These are phyloP conservation scores for Lissocephala sabroskyi DNA, from an alignment of 2,888 invertebrate species.

Conservation along the genomic window DNA sequence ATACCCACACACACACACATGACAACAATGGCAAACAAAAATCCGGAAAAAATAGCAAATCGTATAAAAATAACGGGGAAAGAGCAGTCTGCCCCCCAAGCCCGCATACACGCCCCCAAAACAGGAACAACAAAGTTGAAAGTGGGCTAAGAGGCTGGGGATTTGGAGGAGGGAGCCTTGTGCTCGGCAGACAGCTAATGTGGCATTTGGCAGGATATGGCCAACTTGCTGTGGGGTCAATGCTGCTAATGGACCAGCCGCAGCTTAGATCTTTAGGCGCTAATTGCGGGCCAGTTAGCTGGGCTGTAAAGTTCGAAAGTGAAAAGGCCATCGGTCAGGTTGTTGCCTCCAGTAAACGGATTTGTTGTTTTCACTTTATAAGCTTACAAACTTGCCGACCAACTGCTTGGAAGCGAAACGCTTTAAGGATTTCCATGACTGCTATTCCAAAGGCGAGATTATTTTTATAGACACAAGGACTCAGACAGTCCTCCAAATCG, in stretches of 20 bases:
- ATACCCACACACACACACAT: constrained; percentile 2
- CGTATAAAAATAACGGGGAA: constrained; percentile 42
- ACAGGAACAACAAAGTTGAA: background rate
- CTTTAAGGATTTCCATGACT: too few species aligned
- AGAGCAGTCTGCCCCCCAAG: background rate
- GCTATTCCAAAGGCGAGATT: too few species aligned
- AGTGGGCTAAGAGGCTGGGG: background rate
- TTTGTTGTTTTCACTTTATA: too few species aligned
- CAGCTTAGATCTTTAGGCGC: constrained; percentile 7
- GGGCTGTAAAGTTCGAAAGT: background rate
- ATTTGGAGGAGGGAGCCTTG: background rate
- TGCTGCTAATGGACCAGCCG: background rate
- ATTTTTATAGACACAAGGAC: too few species aligned
- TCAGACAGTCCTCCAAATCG: too few species aligned
- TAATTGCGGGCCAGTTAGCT: constrained; percentile 17
- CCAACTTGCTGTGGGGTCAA: background rate
- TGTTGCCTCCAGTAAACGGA: too few species aligned
- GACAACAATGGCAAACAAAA: constrained; percentile 56
- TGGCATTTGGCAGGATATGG: constrained; percentile 30
- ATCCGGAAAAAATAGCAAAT: constrained; percentile 59
- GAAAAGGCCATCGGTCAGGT: background rate
- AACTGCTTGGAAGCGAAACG: background rate
- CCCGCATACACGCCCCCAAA: background rate
- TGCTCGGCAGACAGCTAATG: constrained; percentile 35
- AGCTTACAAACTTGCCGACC: background rate